Evolutionary conservation across 2,797 vertebrate genomes (phyloP).

Genomic region (Peromyscus nudipes): DNA sequence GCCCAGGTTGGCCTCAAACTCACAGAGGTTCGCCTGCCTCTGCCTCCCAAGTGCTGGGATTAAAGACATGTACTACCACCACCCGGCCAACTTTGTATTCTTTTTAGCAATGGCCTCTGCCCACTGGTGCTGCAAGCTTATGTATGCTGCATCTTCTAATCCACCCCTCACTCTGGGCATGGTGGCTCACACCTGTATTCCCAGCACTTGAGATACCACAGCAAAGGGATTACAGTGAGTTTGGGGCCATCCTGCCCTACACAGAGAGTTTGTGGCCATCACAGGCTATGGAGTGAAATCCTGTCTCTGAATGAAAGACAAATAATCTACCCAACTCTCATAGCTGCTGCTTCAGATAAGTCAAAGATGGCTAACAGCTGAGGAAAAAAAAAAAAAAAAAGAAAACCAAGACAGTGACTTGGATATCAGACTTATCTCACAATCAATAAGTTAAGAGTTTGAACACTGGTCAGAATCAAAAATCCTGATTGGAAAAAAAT

Average conservation of each 20-base stretch:
- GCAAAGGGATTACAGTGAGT: neutral
- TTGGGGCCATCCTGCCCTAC: neutral
- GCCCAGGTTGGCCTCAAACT: no score
- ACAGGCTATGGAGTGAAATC: neutral
- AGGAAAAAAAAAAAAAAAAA: conserved; percentile 47
- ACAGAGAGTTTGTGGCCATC: neutral
- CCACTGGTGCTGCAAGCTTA: neutral
- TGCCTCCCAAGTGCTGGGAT: no score
- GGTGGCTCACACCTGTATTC: neutral
- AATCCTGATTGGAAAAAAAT: neutral
- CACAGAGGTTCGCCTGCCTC: no score
- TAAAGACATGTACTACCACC: no score
- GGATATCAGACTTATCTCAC: neutral
- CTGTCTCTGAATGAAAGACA: neutral
- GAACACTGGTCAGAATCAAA: neutral
- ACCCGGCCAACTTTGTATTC: no score
- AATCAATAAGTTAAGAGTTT: neutral
- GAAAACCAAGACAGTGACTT: neutral
- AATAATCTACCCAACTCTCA: neutral
- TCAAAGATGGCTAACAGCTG: neutral
- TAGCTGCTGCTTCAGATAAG: neutral
- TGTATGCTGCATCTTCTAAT: neutral
- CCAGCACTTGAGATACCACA: neutral
- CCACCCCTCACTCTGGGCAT: neutral
- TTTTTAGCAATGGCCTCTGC: neutral